Evolutionary conservation across 2,113 vertebrate genomes (phyloP).

Genomic region (Lophotis ruficrista): DNA sequence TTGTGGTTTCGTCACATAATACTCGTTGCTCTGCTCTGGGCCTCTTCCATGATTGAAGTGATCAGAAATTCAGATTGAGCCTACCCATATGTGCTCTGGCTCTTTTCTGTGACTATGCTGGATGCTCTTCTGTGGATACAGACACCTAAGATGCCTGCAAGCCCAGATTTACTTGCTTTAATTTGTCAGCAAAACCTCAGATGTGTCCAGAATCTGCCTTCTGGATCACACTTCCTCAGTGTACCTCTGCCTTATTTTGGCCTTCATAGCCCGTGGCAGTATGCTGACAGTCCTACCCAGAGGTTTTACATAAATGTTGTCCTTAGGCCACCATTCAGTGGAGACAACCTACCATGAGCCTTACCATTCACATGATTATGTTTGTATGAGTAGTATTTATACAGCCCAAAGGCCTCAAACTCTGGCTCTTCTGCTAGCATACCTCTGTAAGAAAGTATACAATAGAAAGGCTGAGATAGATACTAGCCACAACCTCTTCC

Average conservation of each 20-base stretch:
- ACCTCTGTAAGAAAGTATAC: neutral
- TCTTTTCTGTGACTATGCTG: neutral
- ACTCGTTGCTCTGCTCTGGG: neutral
- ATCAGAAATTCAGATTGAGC: neutral
- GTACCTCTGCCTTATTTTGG: neutral
- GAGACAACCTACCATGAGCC: neutral
- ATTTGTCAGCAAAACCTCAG: neutral
- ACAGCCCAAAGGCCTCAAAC: neutral
- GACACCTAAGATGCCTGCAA: neutral
- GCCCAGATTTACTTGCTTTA: neutral
- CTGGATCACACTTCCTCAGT: neutral
- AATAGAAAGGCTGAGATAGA: neutral
- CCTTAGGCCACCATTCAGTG: neutral
- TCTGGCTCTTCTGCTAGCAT: neutral
- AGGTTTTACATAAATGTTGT: neutral
- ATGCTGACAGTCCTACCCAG: neutral
- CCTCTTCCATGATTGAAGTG: neutral
- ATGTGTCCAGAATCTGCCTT: neutral
- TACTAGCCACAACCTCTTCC: neutral
- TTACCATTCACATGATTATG: neutral
- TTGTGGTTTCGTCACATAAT: neutral
- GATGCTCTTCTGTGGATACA: neutral
- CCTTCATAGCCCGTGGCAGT: neutral
- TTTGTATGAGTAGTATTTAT: neutral
- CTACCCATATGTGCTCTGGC: neutral